Conservation (phyloP, 2,888 invertebrate genomes). For the Meteorus colon region DNA sequence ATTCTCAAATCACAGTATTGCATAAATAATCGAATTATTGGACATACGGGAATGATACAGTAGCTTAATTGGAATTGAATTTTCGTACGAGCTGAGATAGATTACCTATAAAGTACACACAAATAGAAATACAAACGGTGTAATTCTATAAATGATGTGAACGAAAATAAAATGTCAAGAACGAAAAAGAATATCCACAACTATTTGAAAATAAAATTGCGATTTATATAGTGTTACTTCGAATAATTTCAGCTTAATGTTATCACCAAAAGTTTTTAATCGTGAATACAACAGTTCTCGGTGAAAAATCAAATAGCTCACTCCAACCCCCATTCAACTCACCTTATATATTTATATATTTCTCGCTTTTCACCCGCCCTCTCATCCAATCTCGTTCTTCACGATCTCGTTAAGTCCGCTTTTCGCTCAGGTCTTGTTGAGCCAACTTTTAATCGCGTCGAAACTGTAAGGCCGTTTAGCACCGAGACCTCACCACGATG, state of each 20-base stretch:
- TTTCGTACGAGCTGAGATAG: background rate
- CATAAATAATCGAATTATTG: background rate
- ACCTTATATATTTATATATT: conserved; percentile 26
- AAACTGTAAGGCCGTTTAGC: conserved; percentile 47
- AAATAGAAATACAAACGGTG: background rate
- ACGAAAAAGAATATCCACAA: background rate
- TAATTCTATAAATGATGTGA: background rate
- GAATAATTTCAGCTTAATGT: background rate
- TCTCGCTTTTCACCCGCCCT: conserved; percentile 33
- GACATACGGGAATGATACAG: background rate
- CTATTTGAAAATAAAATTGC: background rate
- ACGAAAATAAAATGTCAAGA: background rate
- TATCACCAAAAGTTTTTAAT: conserved; percentile 5
- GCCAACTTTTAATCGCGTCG: conserved; percentile 50
- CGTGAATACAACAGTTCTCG: conserved; percentile 7
- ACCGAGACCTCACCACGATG: conserved; percentile 22
- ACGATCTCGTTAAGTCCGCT: conserved; percentile 43
- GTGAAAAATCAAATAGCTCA: conserved; percentile 8
- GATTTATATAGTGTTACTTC: background rate
- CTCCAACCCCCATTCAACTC: conserved; percentile 26
- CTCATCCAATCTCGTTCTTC: conserved; percentile 35
- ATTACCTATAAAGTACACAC: background rate
- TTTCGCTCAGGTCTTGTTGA: conserved; percentile 40
- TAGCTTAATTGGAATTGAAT: background rate
- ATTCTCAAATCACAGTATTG: background rate